Base-by-base conservation (phyloP, 1,140 invertebrate species). In the Euglossa dilemma region DNA sequence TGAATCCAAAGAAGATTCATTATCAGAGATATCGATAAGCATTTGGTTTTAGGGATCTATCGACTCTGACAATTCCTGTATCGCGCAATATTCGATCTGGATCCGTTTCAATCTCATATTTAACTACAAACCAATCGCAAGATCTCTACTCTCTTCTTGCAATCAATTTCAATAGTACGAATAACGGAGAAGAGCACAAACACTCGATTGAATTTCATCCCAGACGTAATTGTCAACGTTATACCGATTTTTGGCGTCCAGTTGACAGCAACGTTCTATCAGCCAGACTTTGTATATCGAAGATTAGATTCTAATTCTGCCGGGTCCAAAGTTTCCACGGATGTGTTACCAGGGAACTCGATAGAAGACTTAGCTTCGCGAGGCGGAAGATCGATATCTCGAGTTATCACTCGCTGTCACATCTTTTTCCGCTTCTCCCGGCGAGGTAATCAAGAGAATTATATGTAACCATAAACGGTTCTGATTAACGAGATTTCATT, bases 281-380 rank as follows among this genome's bases (percentile, higher is more conserved):
- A 25, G n/a, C n/a, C 59, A 63, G 61, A 63, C 28, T 36, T 36
- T 63, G 57, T 61, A 25, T 61, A 61, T 28, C 18, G 20, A 36
- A 66, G 63, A 66, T 66, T 66, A 66, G 63, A 66, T 66, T 66
- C 36, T 66, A 36, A 43, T 66, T 43, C 28, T 12, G 36, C 2
- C 2, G 36, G 63, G 63, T 66, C 63, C 63, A 66, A 66, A 66
- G 63, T 66, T 66, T 66, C 63, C 63, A 66, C 9, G 63, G 36
- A 23, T 23, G 6, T 25, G 23, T 63, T 63, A 18, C 18, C 16
- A 63, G 61, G 18, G 16, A 63, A 36, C 8, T 5, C 8, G 28
- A 66, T 66, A 36, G 36, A 45, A 23, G 20, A 66, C 36, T 66
- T 45, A 7, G 63, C 1, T 66, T 66, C 20, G 36, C 36, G 61